Evolutionary conservation across 2,888 invertebrate species (phyloP).

Genomic region (Lepidocyrtinus sp.): DNA sequence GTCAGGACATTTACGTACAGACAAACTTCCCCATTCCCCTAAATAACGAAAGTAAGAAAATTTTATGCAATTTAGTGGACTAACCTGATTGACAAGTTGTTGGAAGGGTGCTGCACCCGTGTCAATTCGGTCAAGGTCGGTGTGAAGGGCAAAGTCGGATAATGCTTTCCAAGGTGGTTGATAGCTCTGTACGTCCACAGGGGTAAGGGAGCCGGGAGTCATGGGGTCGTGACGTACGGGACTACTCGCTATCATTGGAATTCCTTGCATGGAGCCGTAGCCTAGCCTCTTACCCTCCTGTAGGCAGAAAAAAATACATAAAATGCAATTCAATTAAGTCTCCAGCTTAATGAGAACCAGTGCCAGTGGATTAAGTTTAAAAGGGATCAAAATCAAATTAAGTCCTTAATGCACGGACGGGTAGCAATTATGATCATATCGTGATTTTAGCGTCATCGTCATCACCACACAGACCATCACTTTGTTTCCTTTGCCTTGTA

Average conservation of each 20-base stretch:
- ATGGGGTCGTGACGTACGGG: constrained; percentile 93
- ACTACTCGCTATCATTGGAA: constrained; percentile 97
- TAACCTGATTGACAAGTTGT: constrained; percentile 96
- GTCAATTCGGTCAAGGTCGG: constrained; percentile 90
- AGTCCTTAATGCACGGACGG: constrained; percentile 18
- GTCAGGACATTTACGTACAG: not conserved
- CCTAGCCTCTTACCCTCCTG: constrained; percentile 86
- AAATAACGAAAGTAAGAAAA: constrained; percentile 2
- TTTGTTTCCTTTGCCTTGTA: not conserved
- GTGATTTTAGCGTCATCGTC: too few species aligned
- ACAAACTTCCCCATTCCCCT: not conserved
- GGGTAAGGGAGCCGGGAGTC: constrained; percentile 87
- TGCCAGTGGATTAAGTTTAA: not conserved
- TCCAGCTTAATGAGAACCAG: not conserved
- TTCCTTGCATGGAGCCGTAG: constrained; percentile 95
- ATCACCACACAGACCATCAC: constrained; percentile 2
- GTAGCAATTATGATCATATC: not conserved
- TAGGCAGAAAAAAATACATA: too few species aligned
- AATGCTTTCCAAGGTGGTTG: constrained; percentile 98
- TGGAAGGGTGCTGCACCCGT: constrained; percentile 93
- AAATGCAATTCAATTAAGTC: constrained; percentile 28
- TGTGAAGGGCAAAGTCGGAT: constrained; percentile 95
- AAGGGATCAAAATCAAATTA: constrained; percentile 36
- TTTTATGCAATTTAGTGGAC: not conserved
- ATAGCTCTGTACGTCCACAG: constrained; percentile 92